Base-by-base conservation (phyloP, 2,797 vertebrate species). In the Trichosurus vulpecula region DNA sequence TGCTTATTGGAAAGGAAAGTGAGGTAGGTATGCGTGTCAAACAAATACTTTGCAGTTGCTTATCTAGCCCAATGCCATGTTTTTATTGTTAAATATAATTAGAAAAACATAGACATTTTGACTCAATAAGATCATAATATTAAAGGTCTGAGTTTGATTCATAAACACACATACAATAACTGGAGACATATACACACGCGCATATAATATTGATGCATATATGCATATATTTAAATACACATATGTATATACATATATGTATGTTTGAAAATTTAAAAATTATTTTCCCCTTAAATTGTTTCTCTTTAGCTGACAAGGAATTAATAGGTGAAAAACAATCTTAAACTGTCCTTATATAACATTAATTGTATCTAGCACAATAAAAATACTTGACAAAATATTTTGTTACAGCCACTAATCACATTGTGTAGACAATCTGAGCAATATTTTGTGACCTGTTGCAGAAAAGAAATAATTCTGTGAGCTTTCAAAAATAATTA, bases 401-500 rank as follows among this genome's bases (percentile, higher is more conserved):
- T 92, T 22, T 29, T n/a, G 92, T 74, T 14, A 29, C 90, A 90
- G 47, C 52, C 92, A 56, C 25, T 90, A 95, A 93, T 30, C 92
- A 58, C 52, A 95, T 90, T 94, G 66, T 90, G 91, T 41, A 51
- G 61, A 90, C 58, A 95, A 95, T 13, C 12, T 52, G 74, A 57
- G 6, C 51, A 4, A 90, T 90, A 3, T 90, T 96, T 94, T 94
- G 27, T 93, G 61, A 92, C 29, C 94, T 90, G 74, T 9, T 90
- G n/a, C 19, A 47, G 22, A 25, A 81, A 81, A 81, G 19, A 81
- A 81, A 29, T 92, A 90, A 51, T 93, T 90, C 53, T 53, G 81
- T 95, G 30, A 94, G 27, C 93, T 93, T 96, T 95, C 55, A n/a
- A 91, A 96, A 93, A 19, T 94, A 96, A 97, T 94, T 96, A 95